phyloP scores from a whole-genome alignment of 1,140 invertebrate genomes.

The Leptonema lineaticorne region DNA sequence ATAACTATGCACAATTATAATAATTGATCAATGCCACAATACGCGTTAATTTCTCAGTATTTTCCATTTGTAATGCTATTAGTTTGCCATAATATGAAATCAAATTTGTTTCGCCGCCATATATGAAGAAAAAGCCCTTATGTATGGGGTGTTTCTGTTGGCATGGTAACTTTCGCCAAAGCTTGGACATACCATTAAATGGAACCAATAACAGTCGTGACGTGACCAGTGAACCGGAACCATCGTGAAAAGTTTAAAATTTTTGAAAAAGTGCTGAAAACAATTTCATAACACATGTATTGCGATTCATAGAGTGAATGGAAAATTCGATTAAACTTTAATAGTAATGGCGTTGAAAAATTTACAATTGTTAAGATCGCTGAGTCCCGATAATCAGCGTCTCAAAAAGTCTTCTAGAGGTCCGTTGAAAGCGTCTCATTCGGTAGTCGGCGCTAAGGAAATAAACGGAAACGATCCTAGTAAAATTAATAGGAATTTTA shows the following conservation, averaged over 20 bases:
- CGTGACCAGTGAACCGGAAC: not conserved
- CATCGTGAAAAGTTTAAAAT: no score
- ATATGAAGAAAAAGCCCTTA: conserved; percentile 19
- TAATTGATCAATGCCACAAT: no score
- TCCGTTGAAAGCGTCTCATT: conserved; percentile 16
- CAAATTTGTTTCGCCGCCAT: no score
- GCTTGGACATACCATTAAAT: no score
- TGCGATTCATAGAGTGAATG: no score
- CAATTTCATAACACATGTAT: no score
- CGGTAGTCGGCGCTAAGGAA: not conserved
- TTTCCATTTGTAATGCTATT: no score
- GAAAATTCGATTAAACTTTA: no score
- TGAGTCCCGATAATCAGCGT: conserved; percentile 23
- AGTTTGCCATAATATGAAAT: no score
- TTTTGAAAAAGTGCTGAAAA: no score
- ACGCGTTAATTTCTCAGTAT: no score
- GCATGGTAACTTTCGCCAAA: not conserved
- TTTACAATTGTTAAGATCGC: conserved; percentile 30
- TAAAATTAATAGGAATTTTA: not conserved
- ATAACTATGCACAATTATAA: no score
- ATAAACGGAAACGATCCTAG: not conserved
- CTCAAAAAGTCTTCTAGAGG: not conserved
- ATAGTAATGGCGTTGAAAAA: conserved; percentile 29
- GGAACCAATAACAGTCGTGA: not conserved
- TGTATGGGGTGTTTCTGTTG: not conserved